Evolutionary conservation across 2,888 invertebrate species (phyloP).

Genomic region (Scaptomyza flava): DNA sequence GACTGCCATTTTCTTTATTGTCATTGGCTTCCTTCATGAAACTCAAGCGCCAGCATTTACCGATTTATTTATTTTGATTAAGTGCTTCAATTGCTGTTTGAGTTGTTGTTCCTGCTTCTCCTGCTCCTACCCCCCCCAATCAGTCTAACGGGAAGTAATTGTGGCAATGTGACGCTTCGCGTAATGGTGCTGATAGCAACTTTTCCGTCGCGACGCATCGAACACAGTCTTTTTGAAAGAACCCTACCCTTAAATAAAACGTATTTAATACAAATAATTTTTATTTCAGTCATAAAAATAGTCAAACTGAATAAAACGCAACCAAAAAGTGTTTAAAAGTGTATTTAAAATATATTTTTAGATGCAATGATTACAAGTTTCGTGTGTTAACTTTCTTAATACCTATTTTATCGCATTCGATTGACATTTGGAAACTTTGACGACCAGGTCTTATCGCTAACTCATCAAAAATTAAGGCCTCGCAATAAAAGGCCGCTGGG

Average conservation of each 20-base stretch:
- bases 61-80: slow-evolving; percentile 62
- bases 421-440: slow-evolving; percentile 29
- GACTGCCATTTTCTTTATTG: slow-evolving; percentile 59
- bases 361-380: background rate
- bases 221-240: too few species aligned
- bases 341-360: background rate
- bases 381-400: background rate
- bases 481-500: slow-evolving; percentile 36
- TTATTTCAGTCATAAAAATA: too few species aligned
- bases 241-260: too few species aligned
- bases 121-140: background rate
- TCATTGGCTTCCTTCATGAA: slow-evolving; percentile 40
- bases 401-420: slow-evolving; percentile 25
- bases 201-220: slow-evolving; percentile 24
- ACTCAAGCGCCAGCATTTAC: slow-evolving; percentile 39
- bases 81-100: slow-evolving; percentile 42
- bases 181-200: slow-evolving; percentile 39
- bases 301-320: too few species aligned
- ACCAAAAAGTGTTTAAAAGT: background rate
- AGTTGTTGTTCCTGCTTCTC: slow-evolving; percentile 11
- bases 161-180: slow-evolving; percentile 44
- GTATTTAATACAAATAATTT: too few species aligned
- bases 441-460: slow-evolving; percentile 26
- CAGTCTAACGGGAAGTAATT: slow-evolving; percentile 44
- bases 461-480: slow-evolving; percentile 19